These are phyloP conservation scores for Pterocles gutturalis DNA, from an alignment of 2,113 vertebrate genomes.

Conservation along the genomic window DNA sequence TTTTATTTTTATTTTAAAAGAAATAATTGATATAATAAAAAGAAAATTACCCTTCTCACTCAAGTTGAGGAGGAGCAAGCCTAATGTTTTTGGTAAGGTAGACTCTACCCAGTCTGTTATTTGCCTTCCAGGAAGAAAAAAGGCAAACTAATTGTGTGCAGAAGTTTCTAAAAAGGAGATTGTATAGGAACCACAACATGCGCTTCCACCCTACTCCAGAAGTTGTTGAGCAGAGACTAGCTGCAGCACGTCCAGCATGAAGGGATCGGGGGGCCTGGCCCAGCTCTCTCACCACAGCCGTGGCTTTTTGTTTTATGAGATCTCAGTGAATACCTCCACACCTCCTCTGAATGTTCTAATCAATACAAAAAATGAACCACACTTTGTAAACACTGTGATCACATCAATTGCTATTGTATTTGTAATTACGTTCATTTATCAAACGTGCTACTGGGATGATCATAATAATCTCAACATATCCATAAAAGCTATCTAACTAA, in stretches of 20 bases:
- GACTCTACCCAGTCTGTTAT: neutral
- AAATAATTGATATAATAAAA: no score
- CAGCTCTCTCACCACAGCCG: neutral
- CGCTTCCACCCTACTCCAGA: rapidly evolving
- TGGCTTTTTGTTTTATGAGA: neutral
- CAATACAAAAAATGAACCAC: neutral
- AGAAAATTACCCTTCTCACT: neutral
- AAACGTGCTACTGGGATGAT: neutral
- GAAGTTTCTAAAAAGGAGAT: neutral
- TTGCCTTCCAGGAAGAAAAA: neutral
- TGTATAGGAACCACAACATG: rapidly evolving
- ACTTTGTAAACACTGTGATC: conserved; percentile 4
- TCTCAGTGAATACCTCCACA: neutral
- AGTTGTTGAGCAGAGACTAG: rapidly evolving
- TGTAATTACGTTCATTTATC: conserved; percentile 52
- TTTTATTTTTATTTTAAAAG: neutral
- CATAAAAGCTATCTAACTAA: neutral
- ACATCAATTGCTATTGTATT: conserved; percentile 50
- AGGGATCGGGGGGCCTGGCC: rapidly evolving
- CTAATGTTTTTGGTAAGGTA: neutral
- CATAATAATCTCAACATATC: conserved; percentile 19
- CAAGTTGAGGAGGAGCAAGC: neutral
- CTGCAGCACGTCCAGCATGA: rapidly evolving
- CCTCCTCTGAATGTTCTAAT: neutral
- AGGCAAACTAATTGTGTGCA: rapidly evolving